Base-by-base conservation (phyloP, 2,113 vertebrate species). In the Aepyceros melampus region DNA sequence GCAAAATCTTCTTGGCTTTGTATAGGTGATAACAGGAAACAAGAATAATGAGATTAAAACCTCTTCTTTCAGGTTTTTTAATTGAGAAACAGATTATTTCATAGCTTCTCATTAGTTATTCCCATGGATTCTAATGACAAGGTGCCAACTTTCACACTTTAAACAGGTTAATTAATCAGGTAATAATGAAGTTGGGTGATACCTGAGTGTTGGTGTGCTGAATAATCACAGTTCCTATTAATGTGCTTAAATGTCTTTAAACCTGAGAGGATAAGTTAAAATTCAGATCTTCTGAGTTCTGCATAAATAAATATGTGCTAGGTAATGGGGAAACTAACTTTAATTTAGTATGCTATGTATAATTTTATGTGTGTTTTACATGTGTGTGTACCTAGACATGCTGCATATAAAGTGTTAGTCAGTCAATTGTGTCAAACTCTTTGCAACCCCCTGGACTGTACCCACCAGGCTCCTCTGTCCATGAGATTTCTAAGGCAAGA, bases 101-200 rank as follows among this genome's bases (percentile, higher is more conserved):
- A 96, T 98, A 98, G 98, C 94, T 98, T 98, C 98, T 99, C 98
- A 98, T 99, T 99, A 99, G 98, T 98, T 99, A 99, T 99, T 98
- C 97, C 96, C 97, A 94, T 97, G 98, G 97, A 98, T 98, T 99
- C 98, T 98, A 98, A 98, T 99, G 98, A 99, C 98, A 99, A 99
- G 98, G 99, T 98, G 99, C 97, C 98, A 99, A 98, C 98, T 98
- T 99, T 99, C 99, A 99, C 99, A 99, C 99, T 98, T 99, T 98
- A 99, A 98, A 98, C 98, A 99, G 98, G 98, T 99, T 99, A 99
- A 99, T 99, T 99, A 99, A 99, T 98, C 99, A 99, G 99, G 99
- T 99, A 99, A 98, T 98, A 99, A 98, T 98, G 98, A 98, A 99
- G 98, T 98, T 98, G 99, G 99, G 98, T 99, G 99, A 98, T 99